phyloP scores from a whole-genome alignment of 2,888 invertebrate species.

The Callosobruchus maculatus region DNA sequence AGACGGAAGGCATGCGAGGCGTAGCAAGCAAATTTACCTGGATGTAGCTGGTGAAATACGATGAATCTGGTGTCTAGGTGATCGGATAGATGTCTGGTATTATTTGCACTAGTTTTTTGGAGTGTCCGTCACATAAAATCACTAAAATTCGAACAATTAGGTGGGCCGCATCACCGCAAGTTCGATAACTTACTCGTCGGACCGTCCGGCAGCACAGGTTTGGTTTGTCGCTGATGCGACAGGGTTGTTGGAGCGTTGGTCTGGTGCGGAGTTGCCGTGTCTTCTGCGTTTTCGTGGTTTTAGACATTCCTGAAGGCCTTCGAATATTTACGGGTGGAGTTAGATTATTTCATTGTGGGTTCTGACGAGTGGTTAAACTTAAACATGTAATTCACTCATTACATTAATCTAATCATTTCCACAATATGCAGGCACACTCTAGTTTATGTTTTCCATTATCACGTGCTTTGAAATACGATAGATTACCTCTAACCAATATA shows the following conservation, averaged over 20 bases:
- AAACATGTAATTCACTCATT: no score
- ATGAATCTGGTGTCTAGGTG: not conserved
- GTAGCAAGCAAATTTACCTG: slow-evolving; percentile 21
- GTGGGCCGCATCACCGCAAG: slow-evolving; percentile 29
- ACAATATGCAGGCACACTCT: no score
- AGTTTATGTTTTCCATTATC: no score
- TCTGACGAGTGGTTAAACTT: no score
- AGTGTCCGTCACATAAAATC: slow-evolving; percentile 29
- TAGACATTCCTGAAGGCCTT: not conserved
- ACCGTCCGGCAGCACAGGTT: slow-evolving; percentile 25
- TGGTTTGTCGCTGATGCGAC: slow-evolving; percentile 36
- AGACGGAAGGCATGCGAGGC: slow-evolving; percentile 16
- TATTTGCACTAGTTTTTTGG: slow-evolving; percentile 24
- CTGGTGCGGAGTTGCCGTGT: not conserved
- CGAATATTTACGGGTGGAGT: not conserved
- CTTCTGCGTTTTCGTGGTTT: not conserved
- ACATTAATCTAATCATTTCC: no score
- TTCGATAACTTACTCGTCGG: slow-evolving; percentile 17
- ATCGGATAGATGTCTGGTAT: slow-evolving; percentile 6
- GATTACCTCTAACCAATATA: no score
- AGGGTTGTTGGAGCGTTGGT: slow-evolving; percentile 27
- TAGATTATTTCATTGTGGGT: not conserved
- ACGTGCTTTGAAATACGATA: no score
- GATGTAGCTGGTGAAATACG: slow-evolving; percentile 19
- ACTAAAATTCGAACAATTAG: slow-evolving; percentile 21